Evolutionary conservation across 2,113 vertebrate species (phyloP), one percentile per base, ranked within the genome.

Genomic region (Carassius carassius): DNA sequence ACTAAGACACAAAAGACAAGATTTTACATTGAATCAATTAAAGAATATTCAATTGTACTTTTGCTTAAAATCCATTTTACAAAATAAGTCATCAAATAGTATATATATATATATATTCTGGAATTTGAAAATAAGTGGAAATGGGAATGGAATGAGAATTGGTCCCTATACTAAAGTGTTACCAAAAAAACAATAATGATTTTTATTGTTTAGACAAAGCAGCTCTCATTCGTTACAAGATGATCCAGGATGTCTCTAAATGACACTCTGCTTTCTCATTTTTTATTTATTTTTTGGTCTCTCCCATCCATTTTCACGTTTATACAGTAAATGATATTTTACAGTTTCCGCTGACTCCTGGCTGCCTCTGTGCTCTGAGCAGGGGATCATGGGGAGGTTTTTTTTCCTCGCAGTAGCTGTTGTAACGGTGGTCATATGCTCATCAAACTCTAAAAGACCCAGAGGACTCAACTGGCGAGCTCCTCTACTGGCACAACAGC

Each of bases 401-500:
- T 86, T 86, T 81, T 72, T 82, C 25, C 23, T 32, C 1, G 32
- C 65, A 44, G 56, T 25, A 58, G 80, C 62, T 41, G 86, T 37
- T 21, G 76, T 23, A 44, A 69, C 21, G 32, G 21, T 49, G 65
- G 88, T 90, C 91, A 89, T 86, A 89, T 86, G 84, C 86, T 88
- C 86, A 91, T 92, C 90, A 93, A 93, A 91, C 92, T 87, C 87
- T 89, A 17, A 76, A 86, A 86, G 91, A 89, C 91, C 86, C 91
- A 84, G 63, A 88, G 81, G 92, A 92, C 91, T 67, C 41, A 87
- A 41, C 69, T 72, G 67, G 67, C 32, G 67, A 70, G 89, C 87
- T 87, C 90, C 87, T 89, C 90, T 89, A 89, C 91, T 87, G 82
- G 87, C 87, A 94, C 93, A 95, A 94, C 92, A 89, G 65, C 62